Evolutionary conservation across 1,140 invertebrate species (phyloP), one percentile per base, ranked within the genome.

Genomic region (Drosophila equinoxialis): DNA sequence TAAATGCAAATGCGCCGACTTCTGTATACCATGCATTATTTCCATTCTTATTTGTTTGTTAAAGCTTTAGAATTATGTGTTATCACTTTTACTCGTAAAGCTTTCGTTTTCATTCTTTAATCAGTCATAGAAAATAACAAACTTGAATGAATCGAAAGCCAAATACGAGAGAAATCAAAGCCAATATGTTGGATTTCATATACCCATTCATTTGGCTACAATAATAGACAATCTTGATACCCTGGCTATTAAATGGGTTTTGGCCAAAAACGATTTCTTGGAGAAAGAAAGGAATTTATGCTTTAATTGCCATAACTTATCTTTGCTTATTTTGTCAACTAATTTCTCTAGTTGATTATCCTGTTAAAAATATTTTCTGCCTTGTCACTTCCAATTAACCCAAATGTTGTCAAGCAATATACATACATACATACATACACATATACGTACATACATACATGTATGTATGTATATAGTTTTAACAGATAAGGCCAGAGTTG

Each of bases 381-480:
- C 60, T 45, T 60, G 73, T 77, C 74, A 70, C 73, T 45, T 74
- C 42, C 68, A 86, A 82, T 87, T 86, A 86, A 82, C 83, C 82
- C 75, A 87, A 73, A 76, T 82, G 65, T 60, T 45, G 57, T 35
- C 11, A 69, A 51, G 51, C 62, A 45, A 74, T 64, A 48, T 65
- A 72, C n/a, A 61, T 23, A 73, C 61, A 81, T 7, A 39, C 11
- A 68, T 61, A 69, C 42, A 71, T 6, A 57, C 2, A 23, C 6
- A 69, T 20, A 68, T 42, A 64, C n/a, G n/a, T 51, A 17, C 5
- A 48, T 11, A 23, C 23, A 26, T 30, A 6, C 5, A 30, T 0
- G 1, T 55, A 69, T 48, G 66, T 6, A 55, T 3, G n/a, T 10
- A 69, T 26, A 68, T 48, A 64, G 17, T 13, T 55, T 13, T 17